phyloP scores from a whole-genome alignment of 2,113 vertebrate species.

The Coptodon bakossiorum region DNA sequence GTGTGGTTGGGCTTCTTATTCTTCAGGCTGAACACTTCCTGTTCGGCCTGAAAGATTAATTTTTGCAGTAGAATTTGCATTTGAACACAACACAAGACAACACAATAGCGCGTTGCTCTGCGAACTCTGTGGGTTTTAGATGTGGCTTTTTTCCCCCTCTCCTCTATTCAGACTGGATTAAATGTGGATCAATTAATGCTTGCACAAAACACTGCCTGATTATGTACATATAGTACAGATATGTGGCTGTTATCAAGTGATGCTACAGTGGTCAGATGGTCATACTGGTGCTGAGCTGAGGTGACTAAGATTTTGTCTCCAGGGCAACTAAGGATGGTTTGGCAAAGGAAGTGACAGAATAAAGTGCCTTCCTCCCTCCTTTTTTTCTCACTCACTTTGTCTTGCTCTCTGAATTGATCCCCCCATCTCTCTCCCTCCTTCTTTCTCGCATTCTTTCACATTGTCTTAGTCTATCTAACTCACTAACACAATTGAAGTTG shows the following conservation, averaged over 20 bases:
- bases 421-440: neutral
- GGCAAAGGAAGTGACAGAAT: neutral
- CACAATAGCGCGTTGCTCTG: neutral
- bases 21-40: neutral
- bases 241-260: neutral
- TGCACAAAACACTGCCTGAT: neutral
- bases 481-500: conserved; percentile 39
- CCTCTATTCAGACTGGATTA: neutral
- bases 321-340: neutral
- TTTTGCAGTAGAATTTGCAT: neutral
- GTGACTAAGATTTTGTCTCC: neutral
- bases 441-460: neutral
- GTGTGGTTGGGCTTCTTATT: neutral
- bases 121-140: neutral
- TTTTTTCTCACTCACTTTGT: neutral
- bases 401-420: neutral
- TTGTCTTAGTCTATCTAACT: neutral
- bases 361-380: neutral
- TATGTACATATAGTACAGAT: neutral
- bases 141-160: neutral
- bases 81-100: neutral
- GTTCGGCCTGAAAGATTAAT: neutral
- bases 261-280: neutral
- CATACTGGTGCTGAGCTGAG: neutral
- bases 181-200: neutral